These are phyloP conservation scores for Auanema freiburgensis DNA, from an alignment of 2,888 invertebrate species.

Conservation along the genomic window DNA sequence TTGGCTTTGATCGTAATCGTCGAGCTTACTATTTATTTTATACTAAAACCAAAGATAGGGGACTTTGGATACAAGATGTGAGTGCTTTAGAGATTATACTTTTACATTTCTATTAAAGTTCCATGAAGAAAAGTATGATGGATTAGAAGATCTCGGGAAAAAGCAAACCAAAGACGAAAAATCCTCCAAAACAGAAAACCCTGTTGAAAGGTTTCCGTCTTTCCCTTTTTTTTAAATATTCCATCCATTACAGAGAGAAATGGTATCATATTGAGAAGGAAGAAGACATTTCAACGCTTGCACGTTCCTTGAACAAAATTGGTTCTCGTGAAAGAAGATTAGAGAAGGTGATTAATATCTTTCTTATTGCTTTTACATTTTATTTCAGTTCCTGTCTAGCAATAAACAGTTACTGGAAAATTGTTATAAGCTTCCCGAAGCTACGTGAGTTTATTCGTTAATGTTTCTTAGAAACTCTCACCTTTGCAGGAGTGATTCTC, in stretches of 20 bases:
- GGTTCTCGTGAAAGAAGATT: conserved; percentile 17
- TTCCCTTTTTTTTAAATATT: background rate
- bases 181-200: background rate
- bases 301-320: conserved; percentile 4
- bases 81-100: conserved; percentile 12
- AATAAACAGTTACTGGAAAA: conserved; percentile 7
- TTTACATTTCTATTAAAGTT: background rate
- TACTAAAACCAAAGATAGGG: conserved; percentile 28
- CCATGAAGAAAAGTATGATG: conserved; percentile 6
- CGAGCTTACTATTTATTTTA: conserved; percentile 45
- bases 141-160: background rate
- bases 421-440: conserved; percentile 4
- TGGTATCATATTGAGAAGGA: conserved; percentile 18
- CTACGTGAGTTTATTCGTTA: conserved; percentile 4
- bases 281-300: conserved; percentile 8
- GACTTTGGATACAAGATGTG: conserved; percentile 49
- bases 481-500: background rate
- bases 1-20: conserved; percentile 45
- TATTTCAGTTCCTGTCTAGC: conserved; percentile 9
- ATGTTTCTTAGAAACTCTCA: background rate
- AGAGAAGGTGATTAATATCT: conserved; percentile 5
- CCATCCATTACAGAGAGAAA: background rate
- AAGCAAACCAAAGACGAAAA: conserved; percentile 2
- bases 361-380: background rate
- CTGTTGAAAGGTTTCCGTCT: background rate